Percentiles rank a stretch among this genome's conserved stretches.
Conservation (phyloP, 2,113 vertebrate species). For the Lagopus muta region DNA sequence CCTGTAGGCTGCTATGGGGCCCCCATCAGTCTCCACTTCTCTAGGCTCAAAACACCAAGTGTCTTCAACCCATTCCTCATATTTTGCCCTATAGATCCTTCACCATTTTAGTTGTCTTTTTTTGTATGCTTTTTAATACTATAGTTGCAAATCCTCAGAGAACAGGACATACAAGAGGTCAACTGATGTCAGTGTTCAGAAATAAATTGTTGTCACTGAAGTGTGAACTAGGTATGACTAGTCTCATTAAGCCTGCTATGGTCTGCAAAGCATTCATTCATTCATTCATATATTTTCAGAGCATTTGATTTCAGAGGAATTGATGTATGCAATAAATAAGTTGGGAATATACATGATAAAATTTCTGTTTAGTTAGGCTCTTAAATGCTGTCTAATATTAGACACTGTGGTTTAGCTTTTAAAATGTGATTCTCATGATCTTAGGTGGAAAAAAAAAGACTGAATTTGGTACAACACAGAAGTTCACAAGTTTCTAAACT, state of each 20-base stretch:
- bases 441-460: not conserved
- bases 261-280: not conserved
- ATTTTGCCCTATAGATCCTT: too few relatives aligned
- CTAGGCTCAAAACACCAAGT: too few relatives aligned
- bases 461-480: not conserved
- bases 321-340: not conserved
- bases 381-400: not conserved
- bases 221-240: not conserved
- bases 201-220: not conserved
- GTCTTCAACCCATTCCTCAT: too few relatives aligned
- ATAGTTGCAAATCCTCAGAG: rapidly evolving
- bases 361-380: rapidly evolving
- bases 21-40: too few relatives aligned
- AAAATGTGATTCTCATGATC: not conserved
- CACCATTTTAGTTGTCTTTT: too few relatives aligned
- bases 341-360: not conserved
- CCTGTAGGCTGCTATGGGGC: too few relatives aligned
- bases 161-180: not conserved
- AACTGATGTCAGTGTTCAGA: not conserved
- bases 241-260: not conserved
- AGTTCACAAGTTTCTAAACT: not conserved
- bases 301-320: not conserved
- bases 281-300: too few relatives aligned
- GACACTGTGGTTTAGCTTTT: not conserved
- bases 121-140: too few relatives aligned